Percentiles rank a stretch among this genome's conserved stretches.
Conservation (phyloP, 1,140 invertebrate species). For the Zaprionus tsacasi region DNA sequence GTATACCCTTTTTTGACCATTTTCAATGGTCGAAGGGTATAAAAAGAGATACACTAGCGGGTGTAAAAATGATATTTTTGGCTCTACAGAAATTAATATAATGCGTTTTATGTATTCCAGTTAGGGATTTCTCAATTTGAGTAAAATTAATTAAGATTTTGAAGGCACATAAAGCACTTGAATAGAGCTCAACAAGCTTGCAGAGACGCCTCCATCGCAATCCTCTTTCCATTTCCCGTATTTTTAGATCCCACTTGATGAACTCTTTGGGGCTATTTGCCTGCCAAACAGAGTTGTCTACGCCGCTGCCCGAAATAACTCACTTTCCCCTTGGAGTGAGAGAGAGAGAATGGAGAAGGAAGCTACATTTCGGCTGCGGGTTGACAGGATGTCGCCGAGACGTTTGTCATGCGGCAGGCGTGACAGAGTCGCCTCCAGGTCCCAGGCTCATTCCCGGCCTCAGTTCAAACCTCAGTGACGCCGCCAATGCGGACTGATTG, state of each 20-base stretch:
- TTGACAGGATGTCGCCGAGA: constrained; percentile 44
- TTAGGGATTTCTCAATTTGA: background rate
- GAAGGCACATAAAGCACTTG: background rate
- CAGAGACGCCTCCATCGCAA: no score
- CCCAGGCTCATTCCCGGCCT: background rate
- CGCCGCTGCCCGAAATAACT: constrained; percentile 8
- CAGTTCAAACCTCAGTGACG: background rate
- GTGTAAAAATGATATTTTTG: no score
- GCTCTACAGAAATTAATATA: background rate
- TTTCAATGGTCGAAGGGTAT: no score
- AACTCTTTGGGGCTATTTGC: constrained; percentile 10
- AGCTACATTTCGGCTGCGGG: constrained; percentile 27
- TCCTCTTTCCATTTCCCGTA: background rate
- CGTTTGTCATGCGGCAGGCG: constrained; percentile 29
- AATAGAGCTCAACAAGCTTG: background rate
- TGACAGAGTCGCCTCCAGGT: background rate
- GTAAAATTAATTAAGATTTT: background rate
- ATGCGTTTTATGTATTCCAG: background rate
- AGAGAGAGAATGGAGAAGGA: background rate
- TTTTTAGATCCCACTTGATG: background rate
- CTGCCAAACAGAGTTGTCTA: constrained; percentile 8
- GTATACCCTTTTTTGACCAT: no score
- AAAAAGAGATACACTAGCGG: no score
- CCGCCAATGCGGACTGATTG: constrained; percentile 40
- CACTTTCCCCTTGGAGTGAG: background rate